Base-by-base conservation (phyloP, 1,140 invertebrate genomes). In the Drosophila parvula region DNA sequence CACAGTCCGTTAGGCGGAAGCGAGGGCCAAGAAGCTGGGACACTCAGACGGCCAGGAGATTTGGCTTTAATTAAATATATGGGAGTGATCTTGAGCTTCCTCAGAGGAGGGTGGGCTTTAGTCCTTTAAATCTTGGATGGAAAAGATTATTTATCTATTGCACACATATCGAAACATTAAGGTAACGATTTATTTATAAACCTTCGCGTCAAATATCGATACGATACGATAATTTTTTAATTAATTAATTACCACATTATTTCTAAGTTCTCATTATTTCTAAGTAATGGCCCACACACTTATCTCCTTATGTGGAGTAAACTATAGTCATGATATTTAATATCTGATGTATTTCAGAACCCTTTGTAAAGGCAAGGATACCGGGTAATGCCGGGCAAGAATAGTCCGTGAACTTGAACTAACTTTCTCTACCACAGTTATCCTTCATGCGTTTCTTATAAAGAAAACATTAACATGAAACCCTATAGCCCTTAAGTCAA, bases 1-100 rank as follows among this genome's bases (percentile, higher is more conserved):
- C 67, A 71, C 65, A 70, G 65, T 58, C 53, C 36, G 68, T 70
- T 70, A 71, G 53, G 68, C 36, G 51, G 68, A 71, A 50, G 51
- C 51, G 28, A 34, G 47, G 68, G 16, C 38, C 48, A 45, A 30
- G 47, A 40, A 8, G 34, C 16, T 22, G 16, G 48, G 30, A 53
- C 59, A n/a, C 16, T 38, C 32, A 11, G 18, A 11, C 45, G 6
- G 8, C 27, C 18, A 14, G 27, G 12, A 30, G 65, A 65, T 36
- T 36, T 32, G 60, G 8, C 30, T 67, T 65, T 43, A 51, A 68
- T 68, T 68, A 65, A 68, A 50, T 63, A 60, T 63, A 60, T 43
- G 22, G 55, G 61, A 38, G 36, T 41, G 16, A 32, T n/a, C 34
- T 8, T 16, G 14, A 36, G 34, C 53, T 40, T 41, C 32, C 22